phyloP scores from a whole-genome alignment of 2,888 invertebrate genomes.

The Spodoptera littoralis region DNA sequence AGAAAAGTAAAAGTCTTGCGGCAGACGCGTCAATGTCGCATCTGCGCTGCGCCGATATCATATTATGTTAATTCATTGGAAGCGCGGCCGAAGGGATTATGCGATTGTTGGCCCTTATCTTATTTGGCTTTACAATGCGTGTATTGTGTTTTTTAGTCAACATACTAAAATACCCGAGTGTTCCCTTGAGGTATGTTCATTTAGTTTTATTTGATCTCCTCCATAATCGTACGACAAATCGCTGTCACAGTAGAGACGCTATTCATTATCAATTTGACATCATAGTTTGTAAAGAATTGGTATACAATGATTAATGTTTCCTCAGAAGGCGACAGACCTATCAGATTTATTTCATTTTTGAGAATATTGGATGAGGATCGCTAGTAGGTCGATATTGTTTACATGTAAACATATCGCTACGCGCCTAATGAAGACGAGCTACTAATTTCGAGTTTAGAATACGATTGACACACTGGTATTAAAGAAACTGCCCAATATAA shows the following conservation, averaged over 20 bases:
- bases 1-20: constrained; percentile 85
- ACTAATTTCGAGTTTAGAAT: constrained; percentile 27
- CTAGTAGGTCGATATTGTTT: too few species aligned
- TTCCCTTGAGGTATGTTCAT: constrained; percentile 71
- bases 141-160: constrained; percentile 76
- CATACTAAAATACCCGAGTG: constrained; percentile 74
- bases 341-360: too few species aligned
- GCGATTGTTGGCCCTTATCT: constrained; percentile 77
- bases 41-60: constrained; percentile 74
- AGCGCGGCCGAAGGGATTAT: constrained; percentile 71
- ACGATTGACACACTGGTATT: constrained; percentile 57
- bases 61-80: constrained; percentile 78
- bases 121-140: constrained; percentile 70
- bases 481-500: constrained; percentile 44
- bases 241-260: constrained; percentile 69
- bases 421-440: background rate
- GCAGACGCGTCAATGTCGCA: constrained; percentile 70
- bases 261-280: constrained; percentile 78
- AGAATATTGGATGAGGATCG: too few species aligned
- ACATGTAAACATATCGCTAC: background rate
- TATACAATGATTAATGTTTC: constrained; percentile 78
- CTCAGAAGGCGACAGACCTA: constrained; percentile 47
- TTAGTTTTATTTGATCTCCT: constrained; percentile 72
- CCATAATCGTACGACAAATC: constrained; percentile 80
- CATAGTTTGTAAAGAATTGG: constrained; percentile 69